phyloP scores from a whole-genome alignment of 2,888 invertebrate species.

The Yponomeuta plumbellus region DNA sequence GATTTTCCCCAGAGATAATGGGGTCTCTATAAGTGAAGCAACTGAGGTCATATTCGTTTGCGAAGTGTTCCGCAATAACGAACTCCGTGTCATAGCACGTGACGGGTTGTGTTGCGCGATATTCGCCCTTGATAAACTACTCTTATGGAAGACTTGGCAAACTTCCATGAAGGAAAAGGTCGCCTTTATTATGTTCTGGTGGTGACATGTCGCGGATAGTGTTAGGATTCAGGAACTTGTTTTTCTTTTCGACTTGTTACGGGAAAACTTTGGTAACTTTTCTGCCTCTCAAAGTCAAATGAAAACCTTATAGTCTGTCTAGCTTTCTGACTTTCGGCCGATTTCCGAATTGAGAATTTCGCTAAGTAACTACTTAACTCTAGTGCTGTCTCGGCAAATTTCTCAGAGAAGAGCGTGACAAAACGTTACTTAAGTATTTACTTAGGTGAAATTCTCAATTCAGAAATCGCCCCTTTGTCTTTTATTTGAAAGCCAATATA shows the following conservation, averaged over 20 bases:
- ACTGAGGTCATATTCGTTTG: background rate
- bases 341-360: too few species aligned
- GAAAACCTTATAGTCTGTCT: too few species aligned
- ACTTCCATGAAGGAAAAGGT: background rate
- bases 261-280: too few species aligned
- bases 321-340: too few species aligned
- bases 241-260: background rate
- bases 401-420: too few species aligned
- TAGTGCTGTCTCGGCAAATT: too few species aligned
- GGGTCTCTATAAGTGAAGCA: background rate
- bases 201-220: background rate
- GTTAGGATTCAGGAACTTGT: background rate
- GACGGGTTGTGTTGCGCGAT: slow-evolving; percentile 5
- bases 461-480: too few species aligned
- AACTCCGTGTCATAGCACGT: slow-evolving; percentile 12
- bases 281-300: too few species aligned
- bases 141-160: background rate
- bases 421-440: too few species aligned
- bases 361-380: too few species aligned
- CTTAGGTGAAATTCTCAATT: too few species aligned
- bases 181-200: background rate
- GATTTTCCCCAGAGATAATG: background rate
- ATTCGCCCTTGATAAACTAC: background rate
- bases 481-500: too few species aligned
- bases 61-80: slow-evolving; percentile 8